A percentile compares a stretch with the other conserved stretches of the same genome.
Evolutionary conservation across 2,888 invertebrate species (phyloP).

Genomic region (Eurytoma californica): DNA sequence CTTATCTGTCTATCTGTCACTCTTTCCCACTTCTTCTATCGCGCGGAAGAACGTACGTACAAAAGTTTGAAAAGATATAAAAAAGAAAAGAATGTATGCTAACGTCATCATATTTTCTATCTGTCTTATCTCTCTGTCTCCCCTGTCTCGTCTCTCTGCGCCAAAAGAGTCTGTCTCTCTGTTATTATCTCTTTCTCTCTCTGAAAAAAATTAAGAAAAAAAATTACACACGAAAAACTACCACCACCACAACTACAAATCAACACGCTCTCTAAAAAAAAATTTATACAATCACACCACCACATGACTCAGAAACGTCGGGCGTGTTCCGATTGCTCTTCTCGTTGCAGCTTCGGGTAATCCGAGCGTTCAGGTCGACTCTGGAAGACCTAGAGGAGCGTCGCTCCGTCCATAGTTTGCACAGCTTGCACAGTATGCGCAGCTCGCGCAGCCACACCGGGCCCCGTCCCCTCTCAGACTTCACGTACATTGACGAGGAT

Average conservation of each 20-base stretch:
- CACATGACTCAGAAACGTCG: slow-evolving; percentile 47
- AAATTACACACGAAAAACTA: not conserved
- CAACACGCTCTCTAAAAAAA: not conserved
- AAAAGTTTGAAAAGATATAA: not conserved
- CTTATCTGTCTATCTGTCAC: not conserved
- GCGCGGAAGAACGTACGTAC: not conserved
- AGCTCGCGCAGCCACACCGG: slow-evolving; percentile 86
- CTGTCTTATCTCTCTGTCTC: slow-evolving; percentile 31
- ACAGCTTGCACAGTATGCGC: slow-evolving; percentile 91
- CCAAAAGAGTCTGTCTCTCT: slow-evolving; percentile 2
- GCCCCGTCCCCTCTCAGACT: slow-evolving; percentile 86
- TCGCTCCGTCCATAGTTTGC: slow-evolving; percentile 97
- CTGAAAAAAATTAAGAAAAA: not conserved
- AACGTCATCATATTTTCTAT: slow-evolving; percentile 21
- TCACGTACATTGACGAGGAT: slow-evolving; percentile 89
- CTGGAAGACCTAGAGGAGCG: slow-evolving; percentile 99
- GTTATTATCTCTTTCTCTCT: not conserved
- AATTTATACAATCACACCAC: not conserved
- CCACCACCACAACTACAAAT: not conserved
- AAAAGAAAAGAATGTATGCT: not conserved
- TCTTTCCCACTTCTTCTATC: slow-evolving; percentile 16
- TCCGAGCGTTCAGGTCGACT: slow-evolving; percentile 99
- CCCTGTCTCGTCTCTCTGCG: not conserved
- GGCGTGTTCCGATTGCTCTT: slow-evolving; percentile 57
- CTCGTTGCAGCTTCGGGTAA: slow-evolving; percentile 98